These are phyloP conservation scores for Siniperca scherzeri DNA, from an alignment of 2,797 vertebrate species.

Conservation along the genomic window DNA sequence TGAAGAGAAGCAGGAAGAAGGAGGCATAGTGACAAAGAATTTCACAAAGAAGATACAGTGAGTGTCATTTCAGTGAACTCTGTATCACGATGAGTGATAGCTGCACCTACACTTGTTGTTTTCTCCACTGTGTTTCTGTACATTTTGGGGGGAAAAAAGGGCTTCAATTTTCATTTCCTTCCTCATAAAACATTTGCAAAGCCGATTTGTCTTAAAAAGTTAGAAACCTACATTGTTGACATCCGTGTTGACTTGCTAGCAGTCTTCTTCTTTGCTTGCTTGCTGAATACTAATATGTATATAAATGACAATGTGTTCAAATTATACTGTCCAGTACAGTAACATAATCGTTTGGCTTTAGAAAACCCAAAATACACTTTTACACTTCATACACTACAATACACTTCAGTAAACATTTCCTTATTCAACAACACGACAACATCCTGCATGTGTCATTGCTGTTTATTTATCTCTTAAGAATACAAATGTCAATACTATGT, in stretches of 20 bases:
- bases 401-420: too few relatives aligned
- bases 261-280: neutral
- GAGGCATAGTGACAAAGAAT: constrained; percentile 98
- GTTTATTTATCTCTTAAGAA: neutral
- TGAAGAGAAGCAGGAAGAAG: constrained; percentile 97
- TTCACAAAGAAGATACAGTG: constrained; percentile 99
- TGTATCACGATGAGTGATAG: neutral
- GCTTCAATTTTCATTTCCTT: neutral
- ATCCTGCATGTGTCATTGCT: neutral
- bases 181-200: neutral
- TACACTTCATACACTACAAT: too few relatives aligned
- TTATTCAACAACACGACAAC: neutral
- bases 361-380: neutral
- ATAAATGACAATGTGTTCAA: neutral
- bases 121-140: neutral
- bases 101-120: neutral
- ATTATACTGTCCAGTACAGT: neutral
- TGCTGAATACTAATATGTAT: neutral
- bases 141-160: neutral
- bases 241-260: neutral
- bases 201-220: neutral
- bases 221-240: neutral
- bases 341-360: neutral
- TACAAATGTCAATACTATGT: neutral
- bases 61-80: constrained; percentile 73